Evolutionary conservation across 1,140 invertebrate species (phyloP), one percentile per base, ranked within the genome.

Genomic region (Papilio helenus): DNA sequence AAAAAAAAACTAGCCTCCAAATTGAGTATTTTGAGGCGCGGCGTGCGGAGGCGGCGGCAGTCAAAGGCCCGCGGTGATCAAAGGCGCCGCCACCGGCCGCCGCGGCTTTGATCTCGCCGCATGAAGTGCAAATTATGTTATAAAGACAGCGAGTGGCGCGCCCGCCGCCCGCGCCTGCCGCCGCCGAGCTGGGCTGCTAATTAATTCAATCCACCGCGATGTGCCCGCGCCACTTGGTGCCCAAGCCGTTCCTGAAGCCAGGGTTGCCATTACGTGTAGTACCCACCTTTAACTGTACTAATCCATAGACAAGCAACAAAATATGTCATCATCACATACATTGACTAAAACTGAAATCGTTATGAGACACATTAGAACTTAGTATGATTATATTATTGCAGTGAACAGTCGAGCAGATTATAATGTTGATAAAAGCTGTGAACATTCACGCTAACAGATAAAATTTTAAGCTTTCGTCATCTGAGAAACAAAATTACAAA

Each of bases 41-140:
- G 87, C 89, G 87, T 83, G 89, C 88, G 88, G 89, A 88, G 92
- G 92, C 93, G 93, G 93, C 91, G 85, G 85, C 87, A 84, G 83
- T 93, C 92, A 94, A 94, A 94, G 91, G 93, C 88, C 83, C 85
- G 86, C 79, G 83, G 87, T 90, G 92, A 94, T 94, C 91, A 94
- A 94, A 94, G 89, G 88, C 86, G 86, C 93, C 92, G 93, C 87
- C 90, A 87, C 85, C 85, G 87, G 88, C 84, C 86, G 87, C 90
- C 87, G 86, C 82, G 81, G 84, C 92, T 93, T 93, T 94, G 91
- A 93, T 93, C 91, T 93, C 85, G 83, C 92, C 90, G 92, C 92
- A 85, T 86, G 87, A 92, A 94, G 93, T 93, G 93, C 93, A 94
- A 94, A 94, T 94, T 94, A 94, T 93, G 92, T 94, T 94, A 93